These are phyloP conservation scores for Acrobasis consociella DNA, from an alignment of 2,888 invertebrate species.

Conservation along the genomic window DNA sequence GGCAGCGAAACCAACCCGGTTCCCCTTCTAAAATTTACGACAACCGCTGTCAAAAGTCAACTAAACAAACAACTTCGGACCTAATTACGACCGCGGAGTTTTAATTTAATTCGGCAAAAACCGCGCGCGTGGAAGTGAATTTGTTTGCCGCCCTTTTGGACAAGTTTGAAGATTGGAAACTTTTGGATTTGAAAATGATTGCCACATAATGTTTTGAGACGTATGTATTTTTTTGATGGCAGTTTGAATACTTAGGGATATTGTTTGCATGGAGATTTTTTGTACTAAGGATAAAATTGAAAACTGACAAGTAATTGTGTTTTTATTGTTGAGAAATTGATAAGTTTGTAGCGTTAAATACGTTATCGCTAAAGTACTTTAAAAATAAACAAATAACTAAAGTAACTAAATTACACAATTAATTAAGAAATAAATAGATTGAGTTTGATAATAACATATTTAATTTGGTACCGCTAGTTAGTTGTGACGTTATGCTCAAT, in stretches of 20 bases:
- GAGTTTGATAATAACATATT: too few relatives aligned
- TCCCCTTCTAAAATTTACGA: slow-evolving; percentile 64
- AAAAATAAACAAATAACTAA: too few relatives aligned
- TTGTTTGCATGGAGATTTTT: not conserved
- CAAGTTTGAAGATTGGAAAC: slow-evolving; percentile 44
- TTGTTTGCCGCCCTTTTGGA: slow-evolving; percentile 47
- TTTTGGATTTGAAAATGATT: slow-evolving; percentile 44
- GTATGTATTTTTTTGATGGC: slow-evolving; percentile 17
- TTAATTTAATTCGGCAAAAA: slow-evolving; percentile 37
- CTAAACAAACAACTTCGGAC: slow-evolving; percentile 52
- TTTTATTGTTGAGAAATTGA: too few relatives aligned
- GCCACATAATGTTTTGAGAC: slow-evolving; percentile 25
- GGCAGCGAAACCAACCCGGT: slow-evolving; percentile 28
- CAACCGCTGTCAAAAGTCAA: slow-evolving; percentile 59
- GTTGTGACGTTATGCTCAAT: not conserved
- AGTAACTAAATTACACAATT: too few relatives aligned
- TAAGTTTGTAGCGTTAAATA: too few relatives aligned
- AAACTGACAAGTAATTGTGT: not conserved
- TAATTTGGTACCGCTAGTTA: not conserved
- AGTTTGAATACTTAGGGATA: not conserved
- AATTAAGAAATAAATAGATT: too few relatives aligned
- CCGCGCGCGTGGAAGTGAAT: slow-evolving; percentile 49
- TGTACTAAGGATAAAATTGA: not conserved
- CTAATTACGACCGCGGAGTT: slow-evolving; percentile 49
- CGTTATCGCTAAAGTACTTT: too few relatives aligned